Percentiles rank a stretch among this genome's conserved stretches.
These are phyloP conservation scores for Sebastes umbrosus DNA, from an alignment of 2,797 vertebrate genomes.

Conservation along the genomic window DNA sequence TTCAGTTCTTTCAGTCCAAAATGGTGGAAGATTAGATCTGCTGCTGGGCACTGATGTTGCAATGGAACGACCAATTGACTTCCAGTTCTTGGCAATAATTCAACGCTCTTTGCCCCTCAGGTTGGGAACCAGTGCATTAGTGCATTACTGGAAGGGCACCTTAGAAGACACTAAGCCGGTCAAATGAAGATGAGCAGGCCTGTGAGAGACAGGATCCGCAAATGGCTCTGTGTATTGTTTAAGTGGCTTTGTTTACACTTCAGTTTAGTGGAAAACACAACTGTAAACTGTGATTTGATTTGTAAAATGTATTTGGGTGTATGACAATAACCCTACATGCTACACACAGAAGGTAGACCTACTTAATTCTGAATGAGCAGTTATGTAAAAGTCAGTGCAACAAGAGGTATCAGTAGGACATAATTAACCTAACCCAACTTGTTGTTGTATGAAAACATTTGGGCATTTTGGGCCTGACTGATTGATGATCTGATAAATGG, in stretches of 20 bases:
- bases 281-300: not conserved
- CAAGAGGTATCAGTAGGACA: not conserved
- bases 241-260: not conserved
- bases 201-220: not conserved
- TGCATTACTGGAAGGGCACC: not conserved
- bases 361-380: not conserved
- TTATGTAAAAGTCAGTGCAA: not conserved
- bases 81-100: too few relatives aligned
- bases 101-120: too few relatives aligned
- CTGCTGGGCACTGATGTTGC: too few relatives aligned
- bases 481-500: not conserved
- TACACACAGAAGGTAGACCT: not conserved
- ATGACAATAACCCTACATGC: not conserved
- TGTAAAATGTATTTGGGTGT: not conserved
- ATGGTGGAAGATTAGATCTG: too few relatives aligned
- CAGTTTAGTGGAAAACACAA: not conserved
- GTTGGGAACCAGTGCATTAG: too few relatives aligned
- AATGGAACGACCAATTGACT: too few relatives aligned
- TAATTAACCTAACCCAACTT: not conserved
- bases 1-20: too few relatives aligned
- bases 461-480: too few relatives aligned
- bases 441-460: too few relatives aligned
- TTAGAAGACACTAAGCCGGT: not conserved
- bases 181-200: not conserved
- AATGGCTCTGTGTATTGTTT: not conserved